A percentile compares a stretch with the other conserved stretches of the same genome.
Conservation (phyloP, 2,113 vertebrate species). For the Chauna torquata region DNA sequence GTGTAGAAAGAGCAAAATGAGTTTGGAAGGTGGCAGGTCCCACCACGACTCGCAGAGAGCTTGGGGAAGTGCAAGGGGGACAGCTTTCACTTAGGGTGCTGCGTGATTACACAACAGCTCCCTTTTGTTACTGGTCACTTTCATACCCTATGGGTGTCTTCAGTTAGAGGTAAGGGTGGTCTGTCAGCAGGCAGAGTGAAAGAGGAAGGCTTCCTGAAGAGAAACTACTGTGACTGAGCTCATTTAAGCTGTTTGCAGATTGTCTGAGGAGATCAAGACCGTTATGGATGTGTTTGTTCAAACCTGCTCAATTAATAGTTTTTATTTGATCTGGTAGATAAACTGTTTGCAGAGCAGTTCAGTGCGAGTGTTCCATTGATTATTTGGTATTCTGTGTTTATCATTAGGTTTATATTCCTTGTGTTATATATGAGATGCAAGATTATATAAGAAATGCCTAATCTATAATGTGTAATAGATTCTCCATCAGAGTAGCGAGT, state of each 20-base stretch:
- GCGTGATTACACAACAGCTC: background rate
- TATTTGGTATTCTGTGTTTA: constrained; percentile 56
- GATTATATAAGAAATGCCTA: constrained; percentile 49
- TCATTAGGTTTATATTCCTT: constrained; percentile 4
- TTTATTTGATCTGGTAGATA: constrained; percentile 64
- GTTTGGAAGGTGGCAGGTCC: background rate
- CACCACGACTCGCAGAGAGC: accelerated
- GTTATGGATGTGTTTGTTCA: constrained; percentile 67
- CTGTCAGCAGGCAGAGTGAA: constrained; percentile 20
- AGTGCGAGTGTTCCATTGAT: constrained; percentile 43
- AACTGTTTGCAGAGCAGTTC: constrained; percentile 64
- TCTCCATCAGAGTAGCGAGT: constrained; percentile 20
- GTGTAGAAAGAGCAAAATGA: background rate
- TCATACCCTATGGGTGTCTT: background rate
- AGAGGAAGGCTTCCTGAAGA: constrained; percentile 6
- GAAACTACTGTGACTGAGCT: constrained; percentile 16
- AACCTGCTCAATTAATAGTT: constrained; percentile 68
- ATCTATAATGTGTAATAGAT: constrained; percentile 1
- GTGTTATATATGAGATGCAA: background rate
- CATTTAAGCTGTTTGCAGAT: constrained; percentile 60
- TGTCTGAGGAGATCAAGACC: constrained; percentile 55
- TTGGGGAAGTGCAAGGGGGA: background rate
- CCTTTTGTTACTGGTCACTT: background rate
- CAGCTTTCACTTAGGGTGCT: background rate
- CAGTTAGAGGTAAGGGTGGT: background rate